phyloP scores from a whole-genome alignment of 2,888 invertebrate species.

The Lepidocyrtoides sp. region DNA sequence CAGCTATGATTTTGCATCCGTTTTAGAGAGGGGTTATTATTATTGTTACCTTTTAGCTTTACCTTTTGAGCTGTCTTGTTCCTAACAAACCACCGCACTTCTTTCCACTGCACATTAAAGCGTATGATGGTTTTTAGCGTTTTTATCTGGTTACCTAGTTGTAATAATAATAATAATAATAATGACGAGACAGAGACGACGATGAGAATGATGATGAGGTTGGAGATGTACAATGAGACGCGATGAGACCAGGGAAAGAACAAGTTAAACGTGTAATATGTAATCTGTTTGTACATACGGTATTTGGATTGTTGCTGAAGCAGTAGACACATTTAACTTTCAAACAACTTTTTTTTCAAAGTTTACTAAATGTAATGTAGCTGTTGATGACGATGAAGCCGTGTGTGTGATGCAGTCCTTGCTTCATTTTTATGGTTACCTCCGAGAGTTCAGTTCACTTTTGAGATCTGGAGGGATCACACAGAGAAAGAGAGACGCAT shows the following conservation, averaged over 20 bases:
- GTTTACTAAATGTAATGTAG: conserved; percentile 63
- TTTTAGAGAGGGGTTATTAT: too few species aligned
- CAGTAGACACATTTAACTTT: conserved; percentile 51
- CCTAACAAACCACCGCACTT: conserved; percentile 26
- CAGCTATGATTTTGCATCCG: too few species aligned
- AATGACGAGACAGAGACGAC: conserved; percentile 58
- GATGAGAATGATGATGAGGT: conserved; percentile 58
- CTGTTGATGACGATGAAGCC: conserved; percentile 50
- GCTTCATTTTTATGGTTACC: conserved; percentile 77
- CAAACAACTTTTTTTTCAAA: conserved; percentile 65
- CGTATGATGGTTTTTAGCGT: conserved; percentile 43
- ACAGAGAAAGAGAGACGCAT: conserved; percentile 11
- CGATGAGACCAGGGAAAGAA: conserved; percentile 32
- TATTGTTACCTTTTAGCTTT: conserved; percentile 70
- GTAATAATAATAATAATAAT: conserved; percentile 79
- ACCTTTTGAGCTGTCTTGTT: conserved; percentile 46
- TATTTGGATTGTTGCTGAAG: background rate
- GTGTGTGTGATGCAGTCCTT: conserved; percentile 73
- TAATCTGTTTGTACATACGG: background rate
- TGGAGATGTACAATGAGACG: conserved; percentile 31
- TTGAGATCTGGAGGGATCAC: conserved; percentile 77
- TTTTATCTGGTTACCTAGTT: conserved; percentile 77
- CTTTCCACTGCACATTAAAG: conserved; percentile 51
- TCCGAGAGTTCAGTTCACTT: conserved; percentile 75
- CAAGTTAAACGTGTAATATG: background rate